Percentiles rank a stretch among this genome's conserved stretches.
Conservation (phyloP, 2,888 invertebrate species). For the Orgyia antiqua region DNA sequence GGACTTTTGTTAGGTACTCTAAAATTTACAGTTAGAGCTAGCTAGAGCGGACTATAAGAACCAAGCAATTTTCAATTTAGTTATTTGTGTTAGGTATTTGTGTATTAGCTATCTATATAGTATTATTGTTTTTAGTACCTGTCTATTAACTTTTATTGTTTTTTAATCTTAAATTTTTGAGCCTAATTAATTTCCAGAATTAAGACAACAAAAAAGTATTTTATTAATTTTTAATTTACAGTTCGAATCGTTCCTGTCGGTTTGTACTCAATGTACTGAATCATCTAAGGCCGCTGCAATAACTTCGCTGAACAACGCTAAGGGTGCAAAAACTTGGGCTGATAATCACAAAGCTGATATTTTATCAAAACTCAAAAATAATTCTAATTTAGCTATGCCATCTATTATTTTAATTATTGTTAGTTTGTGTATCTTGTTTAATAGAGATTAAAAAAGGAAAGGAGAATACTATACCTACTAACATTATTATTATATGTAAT, state of each 20-base stretch:
- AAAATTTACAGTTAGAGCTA: too few species aligned
- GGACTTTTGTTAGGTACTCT: too few species aligned
- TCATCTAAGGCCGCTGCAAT: slow-evolving; percentile 31
- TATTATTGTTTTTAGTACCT: too few species aligned
- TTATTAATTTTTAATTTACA: slow-evolving; percentile 34
- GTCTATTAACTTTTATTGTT: too few species aligned
- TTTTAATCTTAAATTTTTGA: too few species aligned
- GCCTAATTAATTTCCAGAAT: too few species aligned
- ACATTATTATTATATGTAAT: neutral
- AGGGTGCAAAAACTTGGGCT: slow-evolving; percentile 42
- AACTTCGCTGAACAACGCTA: slow-evolving; percentile 28
- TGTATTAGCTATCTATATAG: too few species aligned
- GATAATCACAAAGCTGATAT: slow-evolving; percentile 43
- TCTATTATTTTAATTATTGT: slow-evolving; percentile 27
- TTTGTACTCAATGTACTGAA: slow-evolving; percentile 28
- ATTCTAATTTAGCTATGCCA: slow-evolving; percentile 26
- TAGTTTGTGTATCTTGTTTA: slow-evolving; percentile 10
- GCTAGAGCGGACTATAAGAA: too few species aligned
- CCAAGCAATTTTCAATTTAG: too few species aligned
- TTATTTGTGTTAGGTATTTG: too few species aligned
- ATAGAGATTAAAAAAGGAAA: slow-evolving; percentile 10
- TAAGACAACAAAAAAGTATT: too few species aligned
- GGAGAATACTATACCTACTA: too few species aligned
- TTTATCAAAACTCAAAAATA: slow-evolving; percentile 31
- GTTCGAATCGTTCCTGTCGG: slow-evolving; percentile 51